Percentiles rank a stretch among this genome's conserved stretches.
phyloP scores from a whole-genome alignment of 2,113 vertebrate species.

The Oceanodroma tethys region DNA sequence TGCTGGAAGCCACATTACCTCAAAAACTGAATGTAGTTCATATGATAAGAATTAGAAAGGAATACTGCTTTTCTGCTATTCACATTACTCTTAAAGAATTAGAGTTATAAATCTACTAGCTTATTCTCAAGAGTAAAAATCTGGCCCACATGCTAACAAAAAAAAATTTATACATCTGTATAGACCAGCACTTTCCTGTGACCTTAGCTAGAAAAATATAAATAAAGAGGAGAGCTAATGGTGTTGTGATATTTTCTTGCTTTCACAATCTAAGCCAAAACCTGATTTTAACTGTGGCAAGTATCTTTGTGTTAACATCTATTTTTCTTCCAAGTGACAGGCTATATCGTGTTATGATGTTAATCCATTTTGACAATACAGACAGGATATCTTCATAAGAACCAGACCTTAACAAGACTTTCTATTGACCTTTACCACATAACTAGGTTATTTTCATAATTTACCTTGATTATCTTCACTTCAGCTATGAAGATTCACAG shows the following conservation, averaged over 20 bases:
- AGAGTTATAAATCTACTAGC: not conserved
- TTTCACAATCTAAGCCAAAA: not conserved
- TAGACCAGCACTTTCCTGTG: not conserved
- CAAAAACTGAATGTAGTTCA: not conserved
- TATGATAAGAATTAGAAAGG: not conserved
- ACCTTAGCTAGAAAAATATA: not conserved
- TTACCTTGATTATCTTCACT: slow-evolving; percentile 1
- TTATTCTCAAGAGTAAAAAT: not conserved
- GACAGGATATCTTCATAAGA: not conserved
- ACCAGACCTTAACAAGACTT: not conserved
- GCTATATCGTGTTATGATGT: not conserved
- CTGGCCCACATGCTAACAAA: not conserved
- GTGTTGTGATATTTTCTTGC: not conserved
- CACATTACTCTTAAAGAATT: not conserved
- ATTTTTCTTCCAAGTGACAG: slow-evolving; percentile 12
- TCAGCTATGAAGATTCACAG: not conserved
- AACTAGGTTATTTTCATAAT: slow-evolving; percentile 20
- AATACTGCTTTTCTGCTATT: not conserved
- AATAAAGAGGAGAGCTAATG: not conserved
- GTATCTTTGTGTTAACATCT: not conserved
- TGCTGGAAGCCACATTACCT: not conserved
- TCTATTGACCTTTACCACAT: slow-evolving; percentile 6
- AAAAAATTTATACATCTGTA: not conserved
- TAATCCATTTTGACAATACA: slow-evolving; percentile 33
- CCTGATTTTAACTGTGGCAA: not conserved